These are phyloP conservation scores for Agrenia bidenticulata DNA, from an alignment of 2,888 invertebrate genomes.

Conservation along the genomic window DNA sequence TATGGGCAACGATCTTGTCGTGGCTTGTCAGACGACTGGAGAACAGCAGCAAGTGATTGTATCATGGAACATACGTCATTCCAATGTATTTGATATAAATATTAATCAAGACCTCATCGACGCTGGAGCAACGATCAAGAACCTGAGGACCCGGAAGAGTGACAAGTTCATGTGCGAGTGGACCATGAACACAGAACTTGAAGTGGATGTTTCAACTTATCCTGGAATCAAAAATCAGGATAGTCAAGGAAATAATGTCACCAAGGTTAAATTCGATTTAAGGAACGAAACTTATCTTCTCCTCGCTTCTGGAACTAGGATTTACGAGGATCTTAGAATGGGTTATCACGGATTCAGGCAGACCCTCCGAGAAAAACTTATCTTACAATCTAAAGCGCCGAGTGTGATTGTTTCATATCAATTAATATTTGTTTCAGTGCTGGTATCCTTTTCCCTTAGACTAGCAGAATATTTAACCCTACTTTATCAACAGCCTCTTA, in stretches of 20 bases:
- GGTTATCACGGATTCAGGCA: constrained; percentile 23
- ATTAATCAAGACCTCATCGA: constrained; percentile 16
- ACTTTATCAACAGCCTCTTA: too few species aligned
- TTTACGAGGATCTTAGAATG: constrained; percentile 21
- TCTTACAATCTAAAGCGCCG: too few species aligned
- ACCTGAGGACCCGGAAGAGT: not conserved
- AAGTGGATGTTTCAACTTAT: constrained; percentile 7
- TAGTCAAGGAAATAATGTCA: constrained; percentile 6
- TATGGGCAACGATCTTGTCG: constrained; percentile 29
- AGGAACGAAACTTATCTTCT: constrained; percentile 6
- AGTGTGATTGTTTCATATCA: too few species aligned
- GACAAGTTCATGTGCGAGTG: constrained; percentile 21
- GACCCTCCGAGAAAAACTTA: not conserved
- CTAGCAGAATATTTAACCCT: too few species aligned
- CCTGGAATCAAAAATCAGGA: constrained; percentile 13
- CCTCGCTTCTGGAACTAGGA: constrained; percentile 23
- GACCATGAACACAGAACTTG: constrained; percentile 19
- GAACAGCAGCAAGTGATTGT: not conserved
- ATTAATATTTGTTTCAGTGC: too few species aligned
- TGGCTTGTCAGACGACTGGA: constrained; percentile 24
- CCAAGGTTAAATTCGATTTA: not conserved
- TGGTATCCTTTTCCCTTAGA: too few species aligned
- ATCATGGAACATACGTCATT: constrained; percentile 13
- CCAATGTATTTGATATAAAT: constrained; percentile 19
- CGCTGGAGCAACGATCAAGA: not conserved